These are phyloP conservation scores for Athripsodes cinereus DNA, from an alignment of 2,888 invertebrate genomes.

Conservation along the genomic window DNA sequence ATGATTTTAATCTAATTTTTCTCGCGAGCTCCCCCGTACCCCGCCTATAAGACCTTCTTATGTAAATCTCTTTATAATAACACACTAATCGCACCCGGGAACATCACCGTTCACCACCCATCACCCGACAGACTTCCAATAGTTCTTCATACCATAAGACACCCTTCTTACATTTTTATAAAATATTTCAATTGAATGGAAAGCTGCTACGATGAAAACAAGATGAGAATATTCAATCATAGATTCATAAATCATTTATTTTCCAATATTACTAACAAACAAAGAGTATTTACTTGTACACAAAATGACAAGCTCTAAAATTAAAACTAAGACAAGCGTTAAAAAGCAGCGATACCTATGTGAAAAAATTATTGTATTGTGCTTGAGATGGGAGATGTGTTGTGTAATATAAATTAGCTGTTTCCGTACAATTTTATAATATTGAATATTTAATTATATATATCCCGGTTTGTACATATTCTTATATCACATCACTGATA, in stretches of 20 bases:
- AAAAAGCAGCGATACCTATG: too few species aligned
- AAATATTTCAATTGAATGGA: background rate
- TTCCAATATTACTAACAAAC: background rate
- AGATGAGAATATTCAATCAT: background rate
- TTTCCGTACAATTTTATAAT: too few species aligned
- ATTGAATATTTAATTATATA: too few species aligned
- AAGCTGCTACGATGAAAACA: constrained; percentile 15
- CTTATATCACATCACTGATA: too few species aligned
- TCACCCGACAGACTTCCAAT: constrained; percentile 23
- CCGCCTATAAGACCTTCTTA: constrained; percentile 11
- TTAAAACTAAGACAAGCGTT: too few species aligned
- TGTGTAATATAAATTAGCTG: too few species aligned
- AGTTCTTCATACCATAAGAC: constrained; percentile 13
- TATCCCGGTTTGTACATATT: too few species aligned
- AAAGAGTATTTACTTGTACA: too few species aligned
- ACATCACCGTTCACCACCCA: background rate
- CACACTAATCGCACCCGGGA: constrained; percentile 25
- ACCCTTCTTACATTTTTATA: constrained; percentile 5
- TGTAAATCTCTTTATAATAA: constrained; percentile 25
- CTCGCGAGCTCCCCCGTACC: constrained; percentile 11
- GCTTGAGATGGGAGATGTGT: too few species aligned
- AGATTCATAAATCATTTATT: background rate
- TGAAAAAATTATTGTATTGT: too few species aligned
- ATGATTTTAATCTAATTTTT: constrained; percentile 29
- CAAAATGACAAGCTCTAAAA: too few species aligned